Percentiles rank a stretch among this genome's conserved stretches.
Conservation (phyloP, 1,140 invertebrate species). For the Berghia stephanieae region DNA sequence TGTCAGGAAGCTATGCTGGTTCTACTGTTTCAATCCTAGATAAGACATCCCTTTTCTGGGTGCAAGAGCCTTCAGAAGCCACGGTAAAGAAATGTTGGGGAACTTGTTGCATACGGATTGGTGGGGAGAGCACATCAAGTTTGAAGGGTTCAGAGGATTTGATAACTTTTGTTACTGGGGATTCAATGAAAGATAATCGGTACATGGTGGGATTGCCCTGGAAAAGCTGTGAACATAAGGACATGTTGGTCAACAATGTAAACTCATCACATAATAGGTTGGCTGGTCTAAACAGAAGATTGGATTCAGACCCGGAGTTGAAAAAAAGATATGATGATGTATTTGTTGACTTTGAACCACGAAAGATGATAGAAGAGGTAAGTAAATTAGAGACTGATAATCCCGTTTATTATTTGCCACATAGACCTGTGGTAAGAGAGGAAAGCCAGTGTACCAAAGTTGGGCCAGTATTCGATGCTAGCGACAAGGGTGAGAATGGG, state of each 20-base stretch:
- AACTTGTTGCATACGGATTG: not conserved
- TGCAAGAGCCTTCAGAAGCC: too few species aligned
- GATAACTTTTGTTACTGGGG: too few species aligned
- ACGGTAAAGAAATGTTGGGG: not conserved
- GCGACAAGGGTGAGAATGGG: not conserved
- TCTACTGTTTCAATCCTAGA: too few species aligned
- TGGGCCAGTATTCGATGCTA: not conserved
- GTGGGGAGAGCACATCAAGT: not conserved
- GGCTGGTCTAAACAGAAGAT: not conserved
- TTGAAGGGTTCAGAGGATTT: not conserved
- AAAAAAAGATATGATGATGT: constrained; percentile 4
- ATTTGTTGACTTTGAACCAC: not conserved
- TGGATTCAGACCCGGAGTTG: not conserved
- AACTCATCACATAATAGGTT: not conserved
- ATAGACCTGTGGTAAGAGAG: not conserved
- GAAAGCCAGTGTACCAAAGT: not conserved
- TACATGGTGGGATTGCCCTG: not conserved
- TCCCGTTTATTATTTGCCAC: not conserved
- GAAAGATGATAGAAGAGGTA: not conserved
- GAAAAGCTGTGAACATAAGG: not conserved
- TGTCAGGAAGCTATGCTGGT: not conserved
- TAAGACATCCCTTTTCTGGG: too few species aligned
- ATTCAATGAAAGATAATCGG: not conserved
- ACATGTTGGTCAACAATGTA: not conserved
- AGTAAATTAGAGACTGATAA: not conserved